These are phyloP conservation scores for Heliconius sara DNA, from an alignment of 2,888 invertebrate genomes.

Conservation along the genomic window DNA sequence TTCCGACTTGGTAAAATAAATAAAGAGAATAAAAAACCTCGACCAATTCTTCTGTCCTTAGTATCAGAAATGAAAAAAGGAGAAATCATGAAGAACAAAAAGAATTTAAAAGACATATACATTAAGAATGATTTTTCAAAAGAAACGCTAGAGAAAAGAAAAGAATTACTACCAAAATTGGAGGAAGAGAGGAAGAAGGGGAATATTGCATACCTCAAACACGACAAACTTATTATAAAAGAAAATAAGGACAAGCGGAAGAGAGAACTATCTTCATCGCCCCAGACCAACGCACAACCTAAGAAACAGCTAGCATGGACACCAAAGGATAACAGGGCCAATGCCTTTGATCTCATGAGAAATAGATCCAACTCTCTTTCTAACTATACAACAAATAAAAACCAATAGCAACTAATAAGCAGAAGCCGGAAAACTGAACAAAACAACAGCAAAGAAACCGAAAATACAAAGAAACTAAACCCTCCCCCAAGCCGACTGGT, in stretches of 20 bases:
- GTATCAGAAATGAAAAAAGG: background rate
- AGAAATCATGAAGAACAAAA: background rate
- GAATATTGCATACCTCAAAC: background rate
- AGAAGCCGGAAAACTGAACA: background rate
- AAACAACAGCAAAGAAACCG: no score
- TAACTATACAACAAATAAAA: background rate
- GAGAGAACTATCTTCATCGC: background rate
- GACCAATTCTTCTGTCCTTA: background rate
- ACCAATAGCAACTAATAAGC: background rate
- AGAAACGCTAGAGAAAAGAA: background rate
- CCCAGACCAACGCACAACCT: background rate
- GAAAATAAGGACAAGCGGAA: background rate
- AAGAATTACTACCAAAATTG: background rate
- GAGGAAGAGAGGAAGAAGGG: no score
- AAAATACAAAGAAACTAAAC: no score
- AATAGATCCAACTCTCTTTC: background rate
- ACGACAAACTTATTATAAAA: background rate
- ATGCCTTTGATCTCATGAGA: background rate
- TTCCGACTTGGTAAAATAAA: background rate
- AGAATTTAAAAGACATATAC: background rate
- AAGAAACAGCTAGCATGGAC: background rate
- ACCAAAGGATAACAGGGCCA: background rate
- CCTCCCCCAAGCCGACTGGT: no score
- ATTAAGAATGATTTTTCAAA: background rate
- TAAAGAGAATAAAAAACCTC: background rate